phyloP scores from a whole-genome alignment of 2,888 invertebrate genomes.

The Phalera bucephala region DNA sequence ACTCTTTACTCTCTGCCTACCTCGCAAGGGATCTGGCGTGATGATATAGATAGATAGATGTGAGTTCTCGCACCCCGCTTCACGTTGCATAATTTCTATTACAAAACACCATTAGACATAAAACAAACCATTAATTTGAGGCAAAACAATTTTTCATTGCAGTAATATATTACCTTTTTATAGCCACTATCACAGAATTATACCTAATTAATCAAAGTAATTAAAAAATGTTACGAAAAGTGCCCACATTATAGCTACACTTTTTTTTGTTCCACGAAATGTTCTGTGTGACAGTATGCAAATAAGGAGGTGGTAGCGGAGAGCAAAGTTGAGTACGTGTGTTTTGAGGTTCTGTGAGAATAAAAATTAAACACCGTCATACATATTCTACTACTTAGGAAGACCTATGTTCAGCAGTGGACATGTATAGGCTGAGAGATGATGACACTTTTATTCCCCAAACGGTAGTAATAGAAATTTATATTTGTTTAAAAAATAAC shows the following conservation, averaged over 20 bases:
- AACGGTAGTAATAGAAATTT: no score
- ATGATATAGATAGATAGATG: no score
- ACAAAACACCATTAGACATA: background rate
- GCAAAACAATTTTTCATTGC: background rate
- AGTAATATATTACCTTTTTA: background rate
- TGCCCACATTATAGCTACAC: conserved; percentile 15
- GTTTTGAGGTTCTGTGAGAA: conserved; percentile 25
- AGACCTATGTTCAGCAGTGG: no score
- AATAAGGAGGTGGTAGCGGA: conserved; percentile 30
- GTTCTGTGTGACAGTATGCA: conserved; percentile 38
- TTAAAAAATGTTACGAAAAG: conserved; percentile 27
- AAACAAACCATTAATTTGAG: background rate
- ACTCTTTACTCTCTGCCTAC: no score
- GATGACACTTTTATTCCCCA: no score
- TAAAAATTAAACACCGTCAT: no score
- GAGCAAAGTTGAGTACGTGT: conserved; percentile 11
- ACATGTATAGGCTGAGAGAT: no score
- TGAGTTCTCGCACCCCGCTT: no score
- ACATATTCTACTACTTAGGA: no score
- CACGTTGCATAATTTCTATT: no score
- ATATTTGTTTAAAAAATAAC: no score
- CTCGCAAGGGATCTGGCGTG: no score
- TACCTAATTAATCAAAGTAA: conserved; percentile 30
- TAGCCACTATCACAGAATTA: conserved; percentile 1
- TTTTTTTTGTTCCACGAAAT: conserved; percentile 24